A percentile compares a stretch with the other conserved stretches of the same genome.
These are phyloP conservation scores for Cervus canadensis DNA, from an alignment of 2,113 vertebrate species.

Conservation along the genomic window DNA sequence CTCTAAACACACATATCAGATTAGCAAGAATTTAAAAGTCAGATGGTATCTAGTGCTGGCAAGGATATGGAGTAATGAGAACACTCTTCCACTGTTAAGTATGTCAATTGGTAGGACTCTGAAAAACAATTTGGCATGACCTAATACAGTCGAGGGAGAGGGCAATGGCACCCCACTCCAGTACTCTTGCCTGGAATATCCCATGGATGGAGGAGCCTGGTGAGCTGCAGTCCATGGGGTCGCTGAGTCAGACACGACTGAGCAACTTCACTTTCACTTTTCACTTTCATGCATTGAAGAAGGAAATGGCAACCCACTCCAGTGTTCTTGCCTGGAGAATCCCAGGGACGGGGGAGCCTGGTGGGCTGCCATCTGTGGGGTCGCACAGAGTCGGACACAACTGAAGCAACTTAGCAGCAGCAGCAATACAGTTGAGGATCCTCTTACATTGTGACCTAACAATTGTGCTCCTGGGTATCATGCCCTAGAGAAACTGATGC, in stretches of 20 bases:
- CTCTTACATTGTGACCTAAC: neutral
- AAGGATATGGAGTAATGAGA: neutral
- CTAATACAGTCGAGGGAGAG: neutral
- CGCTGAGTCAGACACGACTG: no score
- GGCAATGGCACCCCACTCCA: no score
- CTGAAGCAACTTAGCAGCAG: no score
- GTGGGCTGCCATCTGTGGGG: no score
- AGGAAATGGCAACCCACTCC: no score
- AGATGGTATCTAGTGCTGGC: neutral
- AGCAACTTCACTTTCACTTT: no score
- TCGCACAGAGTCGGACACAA: accelerated
- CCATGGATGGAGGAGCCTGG: no score
- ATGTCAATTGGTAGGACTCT: neutral
- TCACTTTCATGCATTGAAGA: no score
- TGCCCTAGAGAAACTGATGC: neutral
- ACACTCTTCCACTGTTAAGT: neutral
- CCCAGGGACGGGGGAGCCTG: no score
- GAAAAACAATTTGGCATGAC: neutral
- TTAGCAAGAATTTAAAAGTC: neutral
- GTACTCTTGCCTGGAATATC: no score
- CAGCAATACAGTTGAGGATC: neutral
- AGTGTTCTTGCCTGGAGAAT: no score
- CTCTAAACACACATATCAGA: neutral
- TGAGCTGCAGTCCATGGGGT: no score
- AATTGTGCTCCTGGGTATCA: neutral